phyloP scores from a whole-genome alignment of 2,113 vertebrate species.

The Trogon melanurus region DNA sequence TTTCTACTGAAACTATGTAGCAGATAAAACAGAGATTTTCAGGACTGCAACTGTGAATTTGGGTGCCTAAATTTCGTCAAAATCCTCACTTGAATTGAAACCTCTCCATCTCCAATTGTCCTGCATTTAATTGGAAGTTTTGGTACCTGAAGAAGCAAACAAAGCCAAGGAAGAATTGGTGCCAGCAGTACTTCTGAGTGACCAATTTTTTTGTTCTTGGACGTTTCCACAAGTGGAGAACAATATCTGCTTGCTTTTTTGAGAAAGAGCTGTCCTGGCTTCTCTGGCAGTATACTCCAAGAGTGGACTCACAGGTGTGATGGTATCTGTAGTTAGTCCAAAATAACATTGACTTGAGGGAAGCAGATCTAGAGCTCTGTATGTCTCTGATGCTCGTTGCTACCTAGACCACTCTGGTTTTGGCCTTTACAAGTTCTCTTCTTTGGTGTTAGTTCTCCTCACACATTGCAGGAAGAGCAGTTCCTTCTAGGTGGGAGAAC shows the following conservation, averaged over 20 bases:
- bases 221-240: background rate
- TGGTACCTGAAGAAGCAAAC: background rate
- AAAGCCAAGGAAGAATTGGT: background rate
- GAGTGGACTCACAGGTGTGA: background rate
- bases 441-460: background rate
- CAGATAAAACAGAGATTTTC: background rate
- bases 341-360: background rate
- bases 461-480: background rate
- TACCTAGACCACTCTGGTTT: background rate
- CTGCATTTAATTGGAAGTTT: background rate
- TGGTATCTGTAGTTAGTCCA: background rate
- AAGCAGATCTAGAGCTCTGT: background rate
- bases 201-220: background rate
- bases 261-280: background rate
- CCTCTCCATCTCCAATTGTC: background rate
- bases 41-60: background rate
- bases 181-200: background rate
- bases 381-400: background rate
- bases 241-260: background rate
- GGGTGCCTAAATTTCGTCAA: background rate
- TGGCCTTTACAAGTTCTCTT: background rate
- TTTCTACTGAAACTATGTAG: background rate
- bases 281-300: background rate
- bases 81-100: background rate
- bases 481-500: background rate